Evolutionary conservation across 2,888 invertebrate species (phyloP), one percentile per base, ranked within the genome.

Genomic region (Cataglyphis livida): DNA sequence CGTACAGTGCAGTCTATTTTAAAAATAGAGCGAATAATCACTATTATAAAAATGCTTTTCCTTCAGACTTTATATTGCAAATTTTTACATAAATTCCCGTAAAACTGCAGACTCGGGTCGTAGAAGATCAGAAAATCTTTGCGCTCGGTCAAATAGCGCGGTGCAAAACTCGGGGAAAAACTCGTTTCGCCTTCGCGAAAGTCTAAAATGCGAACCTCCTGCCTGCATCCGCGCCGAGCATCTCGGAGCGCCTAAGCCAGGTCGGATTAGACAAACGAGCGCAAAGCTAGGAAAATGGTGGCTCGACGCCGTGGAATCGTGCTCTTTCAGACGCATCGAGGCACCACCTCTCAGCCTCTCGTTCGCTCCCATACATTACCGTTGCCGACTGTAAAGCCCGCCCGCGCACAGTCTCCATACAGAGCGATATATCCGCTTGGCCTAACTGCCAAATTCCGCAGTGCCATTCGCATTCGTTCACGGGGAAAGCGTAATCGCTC

Each of bases 401-500:
- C 21, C 21, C 25, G 48, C 25, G 41, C 57, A 38, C 35, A 75
- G 59, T 66, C 73, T 62, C 68, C 66, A 41, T 66, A 64, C 59
- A 59, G 62, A 57, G 51, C 82, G 70, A 81, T 78, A 84, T 65
- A 84, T 65, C 70, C 57, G 57, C 54, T 35, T 75, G 84, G 66
- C 75, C 65, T 73, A 61, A 78, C 75, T 48, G 82, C 71, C 83
- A 83, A 83, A 86, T 81, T 82, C 68, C 75, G 61, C 48, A 41
- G 44, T 61, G 44, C 79, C 35, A 54, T 70, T 64, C 70, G 59
- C 32, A 65, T 44, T 75, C 84, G 79, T 82, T 82, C 81, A 68
- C 70, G 81, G 62, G 70, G 74, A 85, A 85, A 86, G 35, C 83
- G 87, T 85, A 76, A 87, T 86, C 88, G 86, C 62, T 62, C 62